Evolutionary conservation across 2,888 invertebrate genomes (phyloP).

Genomic region (Andrena fulva): DNA sequence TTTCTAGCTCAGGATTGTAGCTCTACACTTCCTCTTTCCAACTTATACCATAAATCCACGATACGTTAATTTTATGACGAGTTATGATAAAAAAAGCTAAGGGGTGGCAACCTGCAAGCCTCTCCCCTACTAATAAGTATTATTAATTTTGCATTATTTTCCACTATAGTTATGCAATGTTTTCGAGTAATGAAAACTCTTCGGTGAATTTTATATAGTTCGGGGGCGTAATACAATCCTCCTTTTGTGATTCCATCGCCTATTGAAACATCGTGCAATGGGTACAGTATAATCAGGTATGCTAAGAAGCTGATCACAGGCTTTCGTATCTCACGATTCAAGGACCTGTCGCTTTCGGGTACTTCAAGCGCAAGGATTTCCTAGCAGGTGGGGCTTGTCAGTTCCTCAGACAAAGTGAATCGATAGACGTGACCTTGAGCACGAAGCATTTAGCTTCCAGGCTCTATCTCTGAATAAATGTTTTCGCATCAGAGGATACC

Average conservation of each 20-base stretch:
- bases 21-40: no score
- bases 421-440: not conserved
- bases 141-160: no score
- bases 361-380: not conserved
- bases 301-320: constrained; percentile 16
- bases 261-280: not conserved
- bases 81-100: no score
- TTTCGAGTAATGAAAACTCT: no score
- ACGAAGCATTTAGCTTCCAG: not conserved
- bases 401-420: not conserved
- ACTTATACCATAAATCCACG: no score
- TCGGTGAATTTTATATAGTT: no score
- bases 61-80: no score
- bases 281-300: constrained; percentile 5
- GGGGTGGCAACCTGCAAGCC: no score
- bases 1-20: no score
- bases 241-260: not conserved
- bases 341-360: constrained; percentile 20
- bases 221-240: no score
- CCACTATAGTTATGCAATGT: no score
- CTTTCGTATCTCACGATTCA: not conserved
- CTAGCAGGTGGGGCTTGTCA: not conserved
- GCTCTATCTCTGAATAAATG: not conserved
- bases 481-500: not conserved
- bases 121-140: no score